Evolutionary conservation across 2,797 vertebrate genomes (phyloP).

Genomic region (Enteromius afrohamiltoni): DNA sequence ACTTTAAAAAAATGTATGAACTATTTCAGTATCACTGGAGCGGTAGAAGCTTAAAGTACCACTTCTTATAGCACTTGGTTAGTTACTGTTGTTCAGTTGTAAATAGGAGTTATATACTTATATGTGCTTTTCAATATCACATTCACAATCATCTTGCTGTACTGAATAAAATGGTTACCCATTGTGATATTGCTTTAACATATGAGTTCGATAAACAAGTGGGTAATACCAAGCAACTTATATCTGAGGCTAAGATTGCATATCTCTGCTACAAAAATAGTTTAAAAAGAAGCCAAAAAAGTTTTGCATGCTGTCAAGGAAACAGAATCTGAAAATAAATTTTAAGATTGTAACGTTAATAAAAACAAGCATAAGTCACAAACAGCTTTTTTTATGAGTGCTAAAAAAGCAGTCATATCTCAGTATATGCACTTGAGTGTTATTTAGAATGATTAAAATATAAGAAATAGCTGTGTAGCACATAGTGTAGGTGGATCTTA

Average conservation of each 20-base stretch:
- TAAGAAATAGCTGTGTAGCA: background rate
- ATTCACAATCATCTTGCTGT: background rate
- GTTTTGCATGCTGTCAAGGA: background rate
- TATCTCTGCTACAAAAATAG: background rate
- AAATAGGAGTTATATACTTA: background rate
- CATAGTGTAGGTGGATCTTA: conserved; percentile 16
- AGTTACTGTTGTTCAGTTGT: background rate
- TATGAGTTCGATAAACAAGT: background rate
- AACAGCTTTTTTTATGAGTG: background rate
- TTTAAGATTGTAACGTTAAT: background rate
- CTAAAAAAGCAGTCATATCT: background rate
- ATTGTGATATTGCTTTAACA: background rate
- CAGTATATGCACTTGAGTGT: background rate
- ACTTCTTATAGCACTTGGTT: background rate
- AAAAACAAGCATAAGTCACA: background rate
- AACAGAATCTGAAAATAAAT: background rate
- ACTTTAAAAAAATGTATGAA: background rate
- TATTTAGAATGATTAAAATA: conserved; percentile 14
- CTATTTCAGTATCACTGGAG: background rate
- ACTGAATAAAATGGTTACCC: background rate
- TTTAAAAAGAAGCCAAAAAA: background rate
- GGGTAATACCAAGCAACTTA: background rate
- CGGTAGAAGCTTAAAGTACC: background rate
- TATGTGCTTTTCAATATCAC: background rate
- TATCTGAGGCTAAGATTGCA: background rate